Percentiles rank a stretch among this genome's conserved stretches.
Conservation (phyloP, 53 echinoderm and acorn worm species). For the Pentamera pediparva region DNA sequence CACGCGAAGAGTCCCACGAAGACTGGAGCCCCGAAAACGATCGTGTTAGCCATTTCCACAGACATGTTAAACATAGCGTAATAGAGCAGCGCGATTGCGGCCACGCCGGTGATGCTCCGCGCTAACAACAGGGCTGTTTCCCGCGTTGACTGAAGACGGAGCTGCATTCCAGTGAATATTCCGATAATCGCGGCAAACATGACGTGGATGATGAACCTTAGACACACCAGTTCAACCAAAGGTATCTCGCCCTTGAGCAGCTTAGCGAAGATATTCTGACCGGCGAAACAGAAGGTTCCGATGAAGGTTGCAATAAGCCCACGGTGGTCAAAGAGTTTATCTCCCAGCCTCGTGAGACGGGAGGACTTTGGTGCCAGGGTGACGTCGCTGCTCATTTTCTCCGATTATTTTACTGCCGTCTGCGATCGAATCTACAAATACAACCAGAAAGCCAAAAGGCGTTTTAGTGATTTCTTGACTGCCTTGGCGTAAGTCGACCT, state of each 20-base stretch:
- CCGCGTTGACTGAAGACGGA: background rate
- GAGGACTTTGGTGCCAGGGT: no score
- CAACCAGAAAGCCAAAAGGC: no score
- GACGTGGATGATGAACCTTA: background rate
- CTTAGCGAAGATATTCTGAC: background rate
- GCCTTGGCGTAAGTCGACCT: no score
- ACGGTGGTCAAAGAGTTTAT: background rate
- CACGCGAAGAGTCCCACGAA: background rate
- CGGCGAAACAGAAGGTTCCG: background rate
- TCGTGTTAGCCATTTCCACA: background rate
- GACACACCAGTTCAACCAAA: background rate
- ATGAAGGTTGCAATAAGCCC: background rate
- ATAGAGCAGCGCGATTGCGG: background rate
- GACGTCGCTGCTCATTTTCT: no score
- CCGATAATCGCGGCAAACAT: background rate
- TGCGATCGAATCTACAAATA: no score
- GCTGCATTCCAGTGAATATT: background rate
- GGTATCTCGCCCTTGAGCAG: background rate
- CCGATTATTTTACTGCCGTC: no score
- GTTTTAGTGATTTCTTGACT: no score
- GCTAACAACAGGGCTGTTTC: background rate
- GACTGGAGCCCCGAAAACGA: background rate
- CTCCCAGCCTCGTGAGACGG: no score
- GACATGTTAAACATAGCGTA: no score
- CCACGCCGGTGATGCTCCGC: background rate